These are phyloP conservation scores for Capitella teleta DNA, from an alignment of 1,140 invertebrate genomes.

Conservation along the genomic window DNA sequence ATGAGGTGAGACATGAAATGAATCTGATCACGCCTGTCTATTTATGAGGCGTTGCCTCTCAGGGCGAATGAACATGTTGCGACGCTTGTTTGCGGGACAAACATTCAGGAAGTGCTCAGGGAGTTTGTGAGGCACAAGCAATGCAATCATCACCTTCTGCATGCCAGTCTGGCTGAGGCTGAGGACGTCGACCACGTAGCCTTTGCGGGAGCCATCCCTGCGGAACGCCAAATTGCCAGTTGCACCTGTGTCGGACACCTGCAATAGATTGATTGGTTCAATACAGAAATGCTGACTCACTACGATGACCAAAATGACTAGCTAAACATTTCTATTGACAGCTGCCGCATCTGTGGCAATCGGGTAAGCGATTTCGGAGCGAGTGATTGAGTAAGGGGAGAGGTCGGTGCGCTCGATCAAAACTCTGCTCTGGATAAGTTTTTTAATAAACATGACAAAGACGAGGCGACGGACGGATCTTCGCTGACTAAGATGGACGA, in stretches of 20 bases:
- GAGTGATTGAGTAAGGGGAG: neutral
- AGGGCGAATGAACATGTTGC: too few species aligned
- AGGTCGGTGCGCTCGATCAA: too few species aligned
- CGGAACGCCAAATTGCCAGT: conserved; percentile 2
- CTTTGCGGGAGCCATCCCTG: conserved; percentile 5
- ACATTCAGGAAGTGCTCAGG: neutral
- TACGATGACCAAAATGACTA: neutral
- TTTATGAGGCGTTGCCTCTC: too few species aligned
- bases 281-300: too few species aligned
- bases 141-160: neutral
- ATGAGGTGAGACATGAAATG: too few species aligned
- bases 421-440: too few species aligned
- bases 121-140: neutral
- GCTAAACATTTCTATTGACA: neutral
- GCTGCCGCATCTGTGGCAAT: neutral
- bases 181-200: conserved; percentile 2
- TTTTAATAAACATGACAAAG: too few species aligned
- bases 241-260: neutral
- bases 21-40: too few species aligned
- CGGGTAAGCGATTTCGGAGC: neutral
- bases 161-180: neutral
- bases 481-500: too few species aligned
- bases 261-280: neutral
- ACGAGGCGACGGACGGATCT: too few species aligned
- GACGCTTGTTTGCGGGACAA: too few species aligned